Base-by-base conservation (phyloP, 2,888 invertebrate genomes). In the Chymomyza procnemis region DNA sequence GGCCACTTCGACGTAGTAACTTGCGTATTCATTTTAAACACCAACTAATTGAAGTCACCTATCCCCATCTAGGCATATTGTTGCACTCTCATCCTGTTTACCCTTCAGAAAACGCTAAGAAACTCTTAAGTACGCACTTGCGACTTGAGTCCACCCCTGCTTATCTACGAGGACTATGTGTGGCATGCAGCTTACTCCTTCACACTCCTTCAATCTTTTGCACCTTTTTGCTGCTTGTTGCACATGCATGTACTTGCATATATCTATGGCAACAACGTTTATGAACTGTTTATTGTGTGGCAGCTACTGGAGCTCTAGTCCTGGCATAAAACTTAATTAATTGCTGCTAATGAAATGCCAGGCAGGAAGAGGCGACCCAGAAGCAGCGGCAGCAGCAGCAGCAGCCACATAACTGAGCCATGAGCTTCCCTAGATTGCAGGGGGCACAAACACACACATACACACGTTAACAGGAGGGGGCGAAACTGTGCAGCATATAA, bases 331-430 rank as follows among this genome's bases (percentile, higher is more conserved):
- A 82, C 74, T 78, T 87, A 82, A 82, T 85, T 82, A 82, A 82
- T 85, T 83, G 87, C 76, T 74, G 82, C 87, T 82, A 82, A 82
- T 82, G 87, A 72, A 77, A 67, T 79, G 73, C 73, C 69, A 76
- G 56, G 30, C 26, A 50, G 52, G 59, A 75, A 64, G 58, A 26
- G 47, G 47, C 62, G 50, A 26, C 26, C 26, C 61, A 30, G 72
- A 50, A 60, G 56, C 47, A 47, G 73, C 71, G 69, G 71, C 80
- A 64, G 50, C 61, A 30, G 72, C 55, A 58, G 54, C 47, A 46
- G 73, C 71, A 70, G 71, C 80, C 64, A 55, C 76, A 83, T 64
- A 78, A 80, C 57, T 73, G 59, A 69, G 55, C 66, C 60, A 66
- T 19, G 58, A 50, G 48, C 48, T 50, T 18, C 16, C 16, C 34